Conservation (phyloP, 2,797 vertebrate species). For the Buceros bicornis region DNA sequence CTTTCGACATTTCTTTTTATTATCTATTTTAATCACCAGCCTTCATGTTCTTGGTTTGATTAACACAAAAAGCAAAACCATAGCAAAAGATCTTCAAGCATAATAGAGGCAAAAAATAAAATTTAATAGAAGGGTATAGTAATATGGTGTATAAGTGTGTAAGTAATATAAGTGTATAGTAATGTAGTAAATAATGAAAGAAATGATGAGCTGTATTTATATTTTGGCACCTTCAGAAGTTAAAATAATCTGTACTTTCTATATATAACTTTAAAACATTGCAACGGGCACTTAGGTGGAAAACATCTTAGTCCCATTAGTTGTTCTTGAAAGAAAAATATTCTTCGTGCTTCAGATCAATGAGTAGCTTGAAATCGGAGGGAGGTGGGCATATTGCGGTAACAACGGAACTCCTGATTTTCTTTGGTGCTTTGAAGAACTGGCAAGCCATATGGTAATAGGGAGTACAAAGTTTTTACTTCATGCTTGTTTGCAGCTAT, state of each 20-base stretch:
- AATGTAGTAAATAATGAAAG: background rate
- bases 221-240: background rate
- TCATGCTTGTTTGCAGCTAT: background rate
- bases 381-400: background rate
- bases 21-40: background rate
- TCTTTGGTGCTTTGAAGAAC: conserved; percentile 26
- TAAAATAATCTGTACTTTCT: background rate
- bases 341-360: background rate
- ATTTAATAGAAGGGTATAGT: background rate
- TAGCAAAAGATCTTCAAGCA: background rate
- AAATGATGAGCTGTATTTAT: background rate
- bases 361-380: background rate
- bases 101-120: background rate
- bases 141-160: too few species aligned
- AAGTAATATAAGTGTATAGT: too few species aligned
- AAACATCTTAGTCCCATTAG: background rate
- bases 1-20: background rate
- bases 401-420: background rate
- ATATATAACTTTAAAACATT: background rate
- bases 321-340: background rate
- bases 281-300: background rate
- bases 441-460: background rate
- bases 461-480: background rate
- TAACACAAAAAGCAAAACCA: background rate
- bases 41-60: background rate